Percentiles rank a stretch among this genome's conserved stretches.
These are phyloP conservation scores for Ostrea denselamellosa DNA, from an alignment of 1,140 invertebrate species.

Conservation along the genomic window DNA sequence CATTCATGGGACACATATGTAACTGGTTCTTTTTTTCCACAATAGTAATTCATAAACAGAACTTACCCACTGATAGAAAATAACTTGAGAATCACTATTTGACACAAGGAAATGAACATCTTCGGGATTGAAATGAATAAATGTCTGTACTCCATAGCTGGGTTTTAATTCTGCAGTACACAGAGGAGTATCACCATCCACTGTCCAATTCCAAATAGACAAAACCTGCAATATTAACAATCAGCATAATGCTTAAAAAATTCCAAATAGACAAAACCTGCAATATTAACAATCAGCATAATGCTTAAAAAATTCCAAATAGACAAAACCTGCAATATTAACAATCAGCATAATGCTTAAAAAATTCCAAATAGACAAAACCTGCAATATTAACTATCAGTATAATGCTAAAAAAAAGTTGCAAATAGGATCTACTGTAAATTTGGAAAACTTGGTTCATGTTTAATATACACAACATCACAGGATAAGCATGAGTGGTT, in stretches of 20 bases:
- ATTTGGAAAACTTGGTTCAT: no score
- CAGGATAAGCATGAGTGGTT: no score
- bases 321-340: conserved; percentile 68
- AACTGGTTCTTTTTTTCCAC: not conserved
- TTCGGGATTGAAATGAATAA: conserved; percentile 77
- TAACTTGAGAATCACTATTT: conserved; percentile 78
- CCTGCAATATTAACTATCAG: conserved; percentile 58
- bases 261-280: conserved; percentile 68
- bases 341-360: not conserved
- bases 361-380: conserved; percentile 60
- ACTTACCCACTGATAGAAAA: conserved; percentile 78
- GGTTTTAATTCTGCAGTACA: conserved; percentile 74
- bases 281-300: conserved; percentile 2
- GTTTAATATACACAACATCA: no score
- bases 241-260: not conserved
- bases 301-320: conserved; percentile 27
- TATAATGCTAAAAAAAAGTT: not conserved
- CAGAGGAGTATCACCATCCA: conserved; percentile 76
- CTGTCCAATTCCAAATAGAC: conserved; percentile 79
- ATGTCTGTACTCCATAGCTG: conserved; percentile 72
- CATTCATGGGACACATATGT: no score
- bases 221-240: conserved; percentile 66
- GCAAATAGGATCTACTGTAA: no score
- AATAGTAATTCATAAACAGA: not conserved
- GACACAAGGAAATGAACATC: conserved; percentile 77